Evolutionary conservation across 2,888 invertebrate genomes (phyloP), one percentile per base, ranked within the genome.

Genomic region (Sarcophaga carnaria): DNA sequence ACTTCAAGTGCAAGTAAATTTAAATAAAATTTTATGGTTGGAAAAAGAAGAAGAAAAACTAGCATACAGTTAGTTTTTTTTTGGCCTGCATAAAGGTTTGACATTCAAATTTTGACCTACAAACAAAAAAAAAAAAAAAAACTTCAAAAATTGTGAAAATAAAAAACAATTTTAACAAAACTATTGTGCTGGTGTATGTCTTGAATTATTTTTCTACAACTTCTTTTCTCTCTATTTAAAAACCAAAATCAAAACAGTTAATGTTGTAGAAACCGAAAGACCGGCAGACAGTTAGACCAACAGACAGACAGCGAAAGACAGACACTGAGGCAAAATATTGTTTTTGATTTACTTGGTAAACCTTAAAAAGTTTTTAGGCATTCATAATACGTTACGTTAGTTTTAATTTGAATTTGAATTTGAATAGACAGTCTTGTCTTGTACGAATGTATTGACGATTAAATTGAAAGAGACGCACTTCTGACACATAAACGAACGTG

Each of bases 51-150:
- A 10, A 8, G 37, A 79, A 22, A 25, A 74, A 14, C 54, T 17
- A 54, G 4, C 54, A 54, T 62, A 54, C 10, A 54, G 37, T 37
- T 37, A 37, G 10, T 37, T 2, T 37, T 37, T 37, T 67, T 67
- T 45, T 72, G 37, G 67, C 45, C 22, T 62, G 63, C 47, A 67
- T 60, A 69, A 71, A 62, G 66, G 64, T 77, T 54, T 64, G 78
- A 84, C 77, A 80, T 85, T 85, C 49, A 63, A 85, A 77, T 67
- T 80, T 47, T 74, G 81, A 78, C 85, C 85, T 69, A 81, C 80
- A 85, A 77, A 77, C 20, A 45, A 62, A 69, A 70, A 20, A 70
- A 62, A 69, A 70, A 20, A 70, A 20, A 11, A 72, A 72, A 8
- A 37, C 37, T 37, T 37, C 10, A 37, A 37, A 37, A 37, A 37